A percentile compares a stretch with the other conserved stretches of the same genome.
Conservation (phyloP, 2,113 vertebrate species). For the Boulengerochromis microlepis region DNA sequence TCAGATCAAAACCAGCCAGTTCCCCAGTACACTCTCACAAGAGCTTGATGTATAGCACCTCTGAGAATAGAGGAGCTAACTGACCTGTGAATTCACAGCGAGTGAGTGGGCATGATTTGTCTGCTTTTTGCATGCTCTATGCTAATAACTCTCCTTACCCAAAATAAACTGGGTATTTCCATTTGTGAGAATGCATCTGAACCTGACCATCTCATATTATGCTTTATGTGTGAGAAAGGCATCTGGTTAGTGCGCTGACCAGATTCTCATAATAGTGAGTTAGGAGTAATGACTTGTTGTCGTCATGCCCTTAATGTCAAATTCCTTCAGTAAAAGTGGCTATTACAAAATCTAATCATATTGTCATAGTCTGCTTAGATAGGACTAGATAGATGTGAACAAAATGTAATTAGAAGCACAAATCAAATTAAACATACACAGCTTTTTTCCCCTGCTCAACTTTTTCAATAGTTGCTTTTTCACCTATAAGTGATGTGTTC, state of each 20-base stretch:
- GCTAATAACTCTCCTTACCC: background rate
- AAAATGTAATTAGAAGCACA: slow-evolving; percentile 31
- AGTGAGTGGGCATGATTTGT: background rate
- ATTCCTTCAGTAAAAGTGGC: background rate
- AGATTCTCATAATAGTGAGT: background rate
- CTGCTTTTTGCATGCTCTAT: background rate
- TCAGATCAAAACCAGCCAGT: background rate
- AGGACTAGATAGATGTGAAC: background rate
- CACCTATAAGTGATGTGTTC: background rate
- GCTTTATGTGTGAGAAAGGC: background rate
- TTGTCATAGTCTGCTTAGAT: background rate
- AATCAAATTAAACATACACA: background rate
- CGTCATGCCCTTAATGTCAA: background rate
- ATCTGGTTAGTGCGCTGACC: background rate
- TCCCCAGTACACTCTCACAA: background rate
- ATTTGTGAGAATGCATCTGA: background rate
- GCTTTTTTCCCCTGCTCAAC: background rate
- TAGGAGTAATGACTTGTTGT: background rate
- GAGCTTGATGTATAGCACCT: background rate
- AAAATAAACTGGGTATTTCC: background rate
- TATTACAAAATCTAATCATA: background rate
- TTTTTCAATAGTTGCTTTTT: background rate
- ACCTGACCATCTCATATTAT: background rate
- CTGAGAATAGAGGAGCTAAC: background rate
- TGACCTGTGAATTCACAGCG: background rate